Evolutionary conservation across 1,140 invertebrate genomes (phyloP).

Genomic region (Zaprionus taronus): DNA sequence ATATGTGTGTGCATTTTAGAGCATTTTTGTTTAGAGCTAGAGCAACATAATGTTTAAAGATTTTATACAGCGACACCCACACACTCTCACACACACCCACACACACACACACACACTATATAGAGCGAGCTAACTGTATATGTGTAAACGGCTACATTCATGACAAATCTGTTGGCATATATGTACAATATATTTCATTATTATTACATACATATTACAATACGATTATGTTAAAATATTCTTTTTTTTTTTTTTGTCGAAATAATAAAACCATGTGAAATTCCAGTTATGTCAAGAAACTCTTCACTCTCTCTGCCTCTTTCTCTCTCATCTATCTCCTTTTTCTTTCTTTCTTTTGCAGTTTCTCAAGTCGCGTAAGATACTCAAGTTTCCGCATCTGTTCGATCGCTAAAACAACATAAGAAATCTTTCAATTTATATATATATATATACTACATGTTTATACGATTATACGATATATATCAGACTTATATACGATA

Average conservation of each 20-base stretch:
- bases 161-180: conserved; percentile 39
- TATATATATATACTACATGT: conserved; percentile 7
- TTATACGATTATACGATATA: conserved; percentile 14
- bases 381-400: conserved; percentile 58
- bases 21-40: conserved; percentile 55
- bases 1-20: conserved; percentile 64
- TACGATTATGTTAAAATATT: conserved; percentile 21
- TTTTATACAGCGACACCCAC: conserved; percentile 58
- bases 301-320: background rate
- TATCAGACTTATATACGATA: conserved; percentile 10
- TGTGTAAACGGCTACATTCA: conserved; percentile 13
- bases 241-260: conserved; percentile 32
- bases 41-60: conserved; percentile 35
- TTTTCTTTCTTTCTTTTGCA: conserved; percentile 38
- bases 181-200: conserved; percentile 40
- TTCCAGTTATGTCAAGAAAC: conserved; percentile 26
- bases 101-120: conserved; percentile 3
- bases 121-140: conserved; percentile 20
- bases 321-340: conserved; percentile 1
- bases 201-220: conserved; percentile 24
- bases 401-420: conserved; percentile 55
- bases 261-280: conserved; percentile 44
- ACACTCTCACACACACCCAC: background rate
- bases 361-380: conserved; percentile 68
- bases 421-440: no score